Conservation (phyloP, 1,140 invertebrate genomes). For the Drosophila eugracilis region DNA sequence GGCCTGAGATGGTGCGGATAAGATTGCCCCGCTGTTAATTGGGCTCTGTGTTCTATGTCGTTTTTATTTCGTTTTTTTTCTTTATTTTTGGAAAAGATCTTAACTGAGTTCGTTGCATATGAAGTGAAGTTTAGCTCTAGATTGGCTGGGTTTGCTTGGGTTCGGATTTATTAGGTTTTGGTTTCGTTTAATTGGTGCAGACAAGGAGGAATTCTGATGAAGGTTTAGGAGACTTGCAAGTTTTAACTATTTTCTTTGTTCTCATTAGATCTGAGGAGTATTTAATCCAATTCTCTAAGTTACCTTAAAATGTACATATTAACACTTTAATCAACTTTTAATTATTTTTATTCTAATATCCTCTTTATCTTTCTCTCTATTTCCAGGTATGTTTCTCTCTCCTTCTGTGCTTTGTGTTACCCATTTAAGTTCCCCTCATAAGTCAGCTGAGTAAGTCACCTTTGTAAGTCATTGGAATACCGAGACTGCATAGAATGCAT, state of each 20-base stretch:
- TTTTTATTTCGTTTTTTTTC: too few relatives aligned
- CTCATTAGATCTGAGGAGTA: too few relatives aligned
- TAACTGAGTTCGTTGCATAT: constrained; percentile 30
- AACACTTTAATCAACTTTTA: too few relatives aligned
- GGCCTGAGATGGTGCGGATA: constrained; percentile 32
- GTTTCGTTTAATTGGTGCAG: constrained; percentile 27
- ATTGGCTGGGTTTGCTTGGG: background rate
- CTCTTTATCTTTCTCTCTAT: constrained; percentile 2
- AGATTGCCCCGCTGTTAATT: constrained; percentile 38
- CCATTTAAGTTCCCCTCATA: too few relatives aligned
- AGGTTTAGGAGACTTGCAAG: too few relatives aligned
- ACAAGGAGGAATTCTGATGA: background rate
- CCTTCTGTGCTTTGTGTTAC: background rate
- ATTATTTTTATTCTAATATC: too few relatives aligned
- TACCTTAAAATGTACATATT: too few relatives aligned
- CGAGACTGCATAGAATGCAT: constrained; percentile 13
- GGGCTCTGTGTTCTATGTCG: constrained; percentile 15
- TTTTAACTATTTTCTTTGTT: too few relatives aligned
- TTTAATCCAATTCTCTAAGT: too few relatives aligned
- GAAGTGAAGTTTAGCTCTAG: constrained; percentile 14
- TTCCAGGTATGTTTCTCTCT: constrained; percentile 55
- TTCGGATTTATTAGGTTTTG: constrained; percentile 9
- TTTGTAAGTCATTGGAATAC: constrained; percentile 54
- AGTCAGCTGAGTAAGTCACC: constrained; percentile 2
- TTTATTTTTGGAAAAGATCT: constrained; percentile 16